Conservation (phyloP, 2,797 vertebrate species). For the Pangasius larnaudii region DNA sequence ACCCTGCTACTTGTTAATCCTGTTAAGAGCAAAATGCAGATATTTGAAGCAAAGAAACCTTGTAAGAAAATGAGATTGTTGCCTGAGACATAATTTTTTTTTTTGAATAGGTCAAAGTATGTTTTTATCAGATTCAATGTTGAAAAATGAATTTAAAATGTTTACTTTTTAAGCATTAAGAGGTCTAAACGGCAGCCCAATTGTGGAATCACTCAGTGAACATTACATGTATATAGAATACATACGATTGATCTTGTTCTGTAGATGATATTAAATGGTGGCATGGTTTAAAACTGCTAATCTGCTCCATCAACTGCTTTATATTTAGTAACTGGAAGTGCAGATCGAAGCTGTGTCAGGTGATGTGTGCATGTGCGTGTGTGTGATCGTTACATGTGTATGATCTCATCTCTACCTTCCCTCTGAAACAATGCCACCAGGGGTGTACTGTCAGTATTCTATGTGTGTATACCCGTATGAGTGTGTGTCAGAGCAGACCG, state of each 20-base stretch:
- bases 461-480: constrained; percentile 12
- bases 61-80: background rate
- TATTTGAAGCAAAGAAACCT: background rate
- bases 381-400: constrained; percentile 30
- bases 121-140: background rate
- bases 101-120: background rate
- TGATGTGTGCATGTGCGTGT: constrained; percentile 20
- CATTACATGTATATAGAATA: background rate
- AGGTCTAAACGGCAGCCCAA: background rate
- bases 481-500: constrained; percentile 42
- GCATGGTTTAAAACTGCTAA: background rate
- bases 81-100: background rate
- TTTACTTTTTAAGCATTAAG: background rate
- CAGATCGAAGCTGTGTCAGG: constrained; percentile 16
- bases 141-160: background rate
- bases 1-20: background rate
- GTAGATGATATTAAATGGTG: background rate
- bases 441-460: constrained; percentile 41
- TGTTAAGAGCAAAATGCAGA: background rate
- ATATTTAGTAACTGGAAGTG: background rate
- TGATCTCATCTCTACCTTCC: constrained; percentile 42
- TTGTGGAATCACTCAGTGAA: background rate
- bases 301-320: background rate
- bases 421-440: constrained; percentile 45
- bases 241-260: background rate